Percentiles rank a stretch among this genome's conserved stretches.
Conservation (phyloP, 1,140 invertebrate species). For the Palaemon carinicauda region DNA sequence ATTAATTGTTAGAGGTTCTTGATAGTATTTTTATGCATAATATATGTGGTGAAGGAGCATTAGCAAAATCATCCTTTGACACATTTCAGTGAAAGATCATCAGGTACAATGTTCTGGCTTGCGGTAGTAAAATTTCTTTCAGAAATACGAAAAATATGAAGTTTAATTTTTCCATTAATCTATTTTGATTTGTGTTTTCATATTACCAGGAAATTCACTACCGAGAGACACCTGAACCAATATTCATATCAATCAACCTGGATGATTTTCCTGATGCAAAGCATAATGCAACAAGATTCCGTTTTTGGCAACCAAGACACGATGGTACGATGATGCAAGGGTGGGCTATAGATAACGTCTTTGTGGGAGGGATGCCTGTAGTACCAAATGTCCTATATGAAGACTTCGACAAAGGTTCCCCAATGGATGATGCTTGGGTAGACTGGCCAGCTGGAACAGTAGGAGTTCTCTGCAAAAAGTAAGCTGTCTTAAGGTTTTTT, state of each 20-base stretch:
- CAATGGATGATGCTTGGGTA: slow-evolving; percentile 63
- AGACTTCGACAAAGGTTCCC: slow-evolving; percentile 62
- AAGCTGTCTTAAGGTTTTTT: neutral
- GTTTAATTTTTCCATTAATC: no score
- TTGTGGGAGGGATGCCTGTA: slow-evolving; percentile 64
- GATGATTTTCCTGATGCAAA: slow-evolving; percentile 47
- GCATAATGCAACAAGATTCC: slow-evolving; percentile 66
- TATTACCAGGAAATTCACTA: slow-evolving; percentile 67
- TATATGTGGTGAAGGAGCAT: no score
- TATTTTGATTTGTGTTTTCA: no score
- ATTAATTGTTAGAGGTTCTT: no score
- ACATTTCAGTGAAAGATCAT: no score
- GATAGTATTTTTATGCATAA: no score
- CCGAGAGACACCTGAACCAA: slow-evolving; percentile 61
- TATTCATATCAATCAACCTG: slow-evolving; percentile 61
- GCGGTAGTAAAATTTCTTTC: no score
- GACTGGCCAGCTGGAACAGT: slow-evolving; percentile 65
- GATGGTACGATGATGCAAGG: slow-evolving; percentile 62
- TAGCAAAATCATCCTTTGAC: no score
- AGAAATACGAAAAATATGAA: no score
- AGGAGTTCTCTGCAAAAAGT: slow-evolving; percentile 63
- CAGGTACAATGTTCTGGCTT: no score
- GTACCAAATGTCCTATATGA: slow-evolving; percentile 65
- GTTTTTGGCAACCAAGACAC: slow-evolving; percentile 67
- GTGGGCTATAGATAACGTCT: slow-evolving; percentile 67